Evolutionary conservation across 2,888 invertebrate species (phyloP).

Genomic region (Lypha dubia): DNA sequence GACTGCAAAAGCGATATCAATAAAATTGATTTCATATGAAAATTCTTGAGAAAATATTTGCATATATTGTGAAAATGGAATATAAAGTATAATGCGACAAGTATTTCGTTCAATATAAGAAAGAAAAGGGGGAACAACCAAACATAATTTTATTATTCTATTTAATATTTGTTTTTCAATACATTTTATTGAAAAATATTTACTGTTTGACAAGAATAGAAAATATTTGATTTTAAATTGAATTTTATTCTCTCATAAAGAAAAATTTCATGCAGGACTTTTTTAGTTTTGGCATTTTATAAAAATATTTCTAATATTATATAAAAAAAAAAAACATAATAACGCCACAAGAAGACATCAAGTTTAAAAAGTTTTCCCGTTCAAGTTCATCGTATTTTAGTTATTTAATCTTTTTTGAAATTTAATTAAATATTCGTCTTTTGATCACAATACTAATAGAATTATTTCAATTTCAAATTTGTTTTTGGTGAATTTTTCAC

Average conservation of each 20-base stretch:
- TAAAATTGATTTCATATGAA: slow-evolving; percentile 23
- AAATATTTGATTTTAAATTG: slow-evolving; percentile 1
- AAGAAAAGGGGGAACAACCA: slow-evolving; percentile 11
- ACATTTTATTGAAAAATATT: slow-evolving; percentile 28
- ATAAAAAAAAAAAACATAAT: too few species aligned
- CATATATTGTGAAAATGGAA: slow-evolving; percentile 23
- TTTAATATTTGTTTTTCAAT: not conserved
- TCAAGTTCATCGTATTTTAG: too few species aligned
- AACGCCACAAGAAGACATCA: too few species aligned
- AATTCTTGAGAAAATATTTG: slow-evolving; percentile 37
- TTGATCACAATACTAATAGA: too few species aligned
- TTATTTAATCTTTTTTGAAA: too few species aligned
- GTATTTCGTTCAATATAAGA: not conserved
- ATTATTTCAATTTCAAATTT: too few species aligned
- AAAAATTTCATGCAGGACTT: not conserved
- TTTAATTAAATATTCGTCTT: too few species aligned
- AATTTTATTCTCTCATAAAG: not conserved
- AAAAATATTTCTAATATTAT: not conserved
- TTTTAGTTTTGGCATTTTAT: not conserved
- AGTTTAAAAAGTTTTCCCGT: too few species aligned
- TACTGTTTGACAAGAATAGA: slow-evolving; percentile 19
- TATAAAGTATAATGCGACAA: not conserved
- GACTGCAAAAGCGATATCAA: not conserved
- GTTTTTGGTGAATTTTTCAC: too few species aligned
- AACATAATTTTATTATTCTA: slow-evolving; percentile 2